Evolutionary conservation across 2,113 vertebrate species (phyloP), one percentile per base, ranked within the genome.

Genomic region (Bathybates hornii): DNA sequence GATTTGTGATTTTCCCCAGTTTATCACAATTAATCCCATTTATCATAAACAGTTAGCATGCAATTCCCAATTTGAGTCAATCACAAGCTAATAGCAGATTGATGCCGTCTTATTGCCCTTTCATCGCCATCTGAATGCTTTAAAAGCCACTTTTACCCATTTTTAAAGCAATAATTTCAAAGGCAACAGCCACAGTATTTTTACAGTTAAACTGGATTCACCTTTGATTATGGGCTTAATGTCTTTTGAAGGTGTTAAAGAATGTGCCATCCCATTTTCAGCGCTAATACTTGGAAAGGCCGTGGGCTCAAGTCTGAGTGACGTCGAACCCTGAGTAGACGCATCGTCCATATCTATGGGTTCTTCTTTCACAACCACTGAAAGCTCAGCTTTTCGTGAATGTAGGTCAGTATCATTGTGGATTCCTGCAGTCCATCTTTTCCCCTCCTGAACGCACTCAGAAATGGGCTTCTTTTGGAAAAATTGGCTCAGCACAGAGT

Each of bases 191-290:
- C 34, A 38, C 34, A 66, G 11, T 38, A 13, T 21, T 19, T 38
- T 66, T 66, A 36, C 12, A 53, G 9, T n/a, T 76, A 59, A 50
- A 54, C 27, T 45, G 5, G 9, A 9, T 17, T 96, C 94, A 99
- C 98, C 98, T 98, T 97, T 98, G 59, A 90, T 84, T 6, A 90
- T 78, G 1, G 89, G 94, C 91, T 97, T 98, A 1, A 87, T n/a
- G 38, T 94, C 78, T 36, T 83, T 45, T 13, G 97, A 96, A 1
- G 96, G 97, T 9, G 97, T 97, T 2, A 97, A 97, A 19, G 93
- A 94, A 78, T 92, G 89, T 2, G 36, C 82, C 66, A 11, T 86
- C 86, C 88, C 90, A 36, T 50, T 34, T 16, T 19, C 43, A 12
- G 19, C 9, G 50, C 63, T 80, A 10, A 27, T 3, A 21, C 79